Percentiles rank a stretch among this genome's conserved stretches.
Conservation (phyloP, 2,888 invertebrate genomes). For the Scrobipalpa atriplicella region DNA sequence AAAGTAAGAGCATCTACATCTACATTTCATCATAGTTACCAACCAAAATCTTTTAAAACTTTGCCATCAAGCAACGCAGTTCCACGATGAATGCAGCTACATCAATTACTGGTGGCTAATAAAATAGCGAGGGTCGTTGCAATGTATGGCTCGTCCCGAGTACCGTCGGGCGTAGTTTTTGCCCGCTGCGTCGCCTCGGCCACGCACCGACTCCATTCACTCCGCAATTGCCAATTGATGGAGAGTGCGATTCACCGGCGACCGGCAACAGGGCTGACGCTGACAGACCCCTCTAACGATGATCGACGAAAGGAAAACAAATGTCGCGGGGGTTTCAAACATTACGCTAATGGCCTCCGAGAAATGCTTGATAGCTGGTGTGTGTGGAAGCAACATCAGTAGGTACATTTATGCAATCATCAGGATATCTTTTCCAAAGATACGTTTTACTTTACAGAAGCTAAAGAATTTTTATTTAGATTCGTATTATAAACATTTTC, state of each 20-base stretch:
- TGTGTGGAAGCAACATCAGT: too few species aligned
- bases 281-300: constrained; percentile 33
- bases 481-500: too few species aligned
- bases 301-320: constrained; percentile 3
- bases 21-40: not conserved
- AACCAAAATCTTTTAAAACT: not conserved
- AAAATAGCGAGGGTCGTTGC: not conserved
- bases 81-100: not conserved
- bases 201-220: constrained; percentile 57
- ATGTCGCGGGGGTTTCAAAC: not conserved
- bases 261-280: constrained; percentile 30
- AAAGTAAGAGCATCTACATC: not conserved
- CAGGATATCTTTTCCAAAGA: not conserved
- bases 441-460: too few species aligned
- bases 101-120: not conserved
- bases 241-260: constrained; percentile 52
- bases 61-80: not conserved
- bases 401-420: not conserved
- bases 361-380: not conserved
- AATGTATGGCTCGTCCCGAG: not conserved
- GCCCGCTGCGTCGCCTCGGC: constrained; percentile 28
- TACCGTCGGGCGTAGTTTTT: constrained; percentile 35
- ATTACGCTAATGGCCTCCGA: not conserved
- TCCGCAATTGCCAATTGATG: constrained; percentile 68
- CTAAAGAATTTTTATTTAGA: too few species aligned